phyloP scores from a whole-genome alignment of 2,113 vertebrate species.

The Montifringilla adamsi region DNA sequence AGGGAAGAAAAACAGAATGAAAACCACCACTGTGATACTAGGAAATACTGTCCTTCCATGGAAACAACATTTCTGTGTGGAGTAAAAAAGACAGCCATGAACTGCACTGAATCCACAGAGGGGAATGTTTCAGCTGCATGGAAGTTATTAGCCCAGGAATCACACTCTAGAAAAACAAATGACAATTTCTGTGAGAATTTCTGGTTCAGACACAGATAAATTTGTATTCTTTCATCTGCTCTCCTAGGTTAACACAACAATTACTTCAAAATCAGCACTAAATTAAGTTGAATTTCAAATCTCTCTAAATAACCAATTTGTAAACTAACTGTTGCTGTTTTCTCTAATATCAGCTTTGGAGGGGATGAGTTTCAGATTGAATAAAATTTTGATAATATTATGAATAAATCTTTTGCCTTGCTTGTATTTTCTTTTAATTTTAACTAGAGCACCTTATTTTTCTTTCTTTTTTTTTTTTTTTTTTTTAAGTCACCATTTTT shows the following conservation, averaged over 20 bases:
- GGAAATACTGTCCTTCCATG: neutral
- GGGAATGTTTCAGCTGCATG: neutral
- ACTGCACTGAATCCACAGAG: neutral
- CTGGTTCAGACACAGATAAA: neutral
- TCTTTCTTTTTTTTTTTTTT: neutral
- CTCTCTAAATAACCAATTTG: neutral
- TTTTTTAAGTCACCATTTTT: neutral
- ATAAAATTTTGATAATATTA: neutral
- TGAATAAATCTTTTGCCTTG: neutral
- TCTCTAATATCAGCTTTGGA: neutral
- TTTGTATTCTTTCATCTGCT: neutral
- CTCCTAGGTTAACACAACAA: neutral
- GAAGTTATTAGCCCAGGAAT: neutral
- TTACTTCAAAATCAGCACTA: neutral
- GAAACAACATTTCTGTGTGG: neutral
- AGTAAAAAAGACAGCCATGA: neutral
- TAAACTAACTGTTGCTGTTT: neutral
- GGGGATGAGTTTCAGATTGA: neutral
- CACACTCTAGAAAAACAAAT: neutral
- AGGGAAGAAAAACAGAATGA: neutral
- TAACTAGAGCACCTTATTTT: neutral
- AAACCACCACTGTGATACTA: neutral
- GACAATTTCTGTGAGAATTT: neutral
- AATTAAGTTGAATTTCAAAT: neutral
- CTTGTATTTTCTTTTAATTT: neutral